Base-by-base conservation (phyloP, 2,888 invertebrate species). In the Xestia rhomboidea region DNA sequence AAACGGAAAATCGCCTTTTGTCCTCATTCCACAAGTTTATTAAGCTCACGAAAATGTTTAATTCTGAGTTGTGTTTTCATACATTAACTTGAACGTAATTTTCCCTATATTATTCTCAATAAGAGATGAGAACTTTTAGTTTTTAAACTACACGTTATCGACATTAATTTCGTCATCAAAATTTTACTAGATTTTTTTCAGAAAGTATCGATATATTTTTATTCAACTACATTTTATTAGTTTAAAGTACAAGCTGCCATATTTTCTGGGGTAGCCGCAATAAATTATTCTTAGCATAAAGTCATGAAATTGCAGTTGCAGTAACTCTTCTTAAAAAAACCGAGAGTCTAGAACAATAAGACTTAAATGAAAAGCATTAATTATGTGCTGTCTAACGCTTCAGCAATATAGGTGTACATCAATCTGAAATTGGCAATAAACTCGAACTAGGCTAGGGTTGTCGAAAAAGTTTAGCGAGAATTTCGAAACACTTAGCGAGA, bases 371-470 rank as follows among this genome's bases (percentile, higher is more conserved):
- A 87, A 76, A 73, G 38, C 67, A 71, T 79, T 72, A 72, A 78
- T 74, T 75, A 70, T 44, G 41, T 66, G 51, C 72, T 60, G 46
- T 84, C 51, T 76, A 76, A 68, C 78, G 68, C 73, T 80, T 73
- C 73, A 41, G 76, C 63, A 57, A 51, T 68, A 49, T 38, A 80
- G 41, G 51, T 79, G 51, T 79, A 82, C 68, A 79, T 75, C 81
- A 82, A 81, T 83, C 75, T 46, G 67, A 81, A 80, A 81, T 87
- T 79, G 79, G 71, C 79, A 76, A 81, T 87, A 84, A 87, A 86
- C 71, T 72, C 64, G 38, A 68, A 68, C 69, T 75, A 69, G 68
- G 72, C 69, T 77, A 84, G 80, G 80, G 80, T 73, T 84, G 77
- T 21, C 70, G 41, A 76, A 76, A 73, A 71, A 69, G 41, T 79